These are phyloP conservation scores for Coilia nasus DNA, from an alignment of 2,797 vertebrate species.

Conservation along the genomic window DNA sequence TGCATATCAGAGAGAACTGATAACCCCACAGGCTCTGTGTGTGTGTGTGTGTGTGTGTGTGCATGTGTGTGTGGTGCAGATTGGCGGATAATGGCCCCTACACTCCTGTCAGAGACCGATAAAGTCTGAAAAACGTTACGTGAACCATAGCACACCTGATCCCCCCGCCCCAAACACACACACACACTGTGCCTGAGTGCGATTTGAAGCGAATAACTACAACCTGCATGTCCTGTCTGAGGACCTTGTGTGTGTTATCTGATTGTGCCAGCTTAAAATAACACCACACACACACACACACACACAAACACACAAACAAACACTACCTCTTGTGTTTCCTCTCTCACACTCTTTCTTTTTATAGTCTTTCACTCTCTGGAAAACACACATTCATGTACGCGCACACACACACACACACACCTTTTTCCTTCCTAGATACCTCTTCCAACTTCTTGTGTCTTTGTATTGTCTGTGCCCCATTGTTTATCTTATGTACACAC, in stretches of 20 bases:
- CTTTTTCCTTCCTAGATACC: too few species aligned
- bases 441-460: too few species aligned
- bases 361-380: neutral
- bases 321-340: neutral
- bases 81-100: slow-evolving; percentile 48
- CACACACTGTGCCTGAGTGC: neutral
- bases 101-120: slow-evolving; percentile 58
- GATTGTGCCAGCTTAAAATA: slow-evolving; percentile 24
- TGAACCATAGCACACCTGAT: slow-evolving; percentile 48
- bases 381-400: neutral
- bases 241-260: slow-evolving; percentile 14
- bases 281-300: neutral
- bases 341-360: neutral
- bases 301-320: neutral
- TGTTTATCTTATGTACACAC: too few species aligned
- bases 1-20: slow-evolving; percentile 63
- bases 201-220: slow-evolving; percentile 41
- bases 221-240: slow-evolving; percentile 41
- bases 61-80: slow-evolving; percentile 55
- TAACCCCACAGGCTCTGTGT: slow-evolving; percentile 65
- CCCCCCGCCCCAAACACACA: slow-evolving; percentile 21
- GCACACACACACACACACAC: neutral
- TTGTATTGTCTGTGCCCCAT: too few species aligned
- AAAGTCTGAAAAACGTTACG: slow-evolving; percentile 56
- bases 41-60: slow-evolving; percentile 14